Conservation (phyloP, 2,888 invertebrate genomes). For the Folsomia candida region DNA sequence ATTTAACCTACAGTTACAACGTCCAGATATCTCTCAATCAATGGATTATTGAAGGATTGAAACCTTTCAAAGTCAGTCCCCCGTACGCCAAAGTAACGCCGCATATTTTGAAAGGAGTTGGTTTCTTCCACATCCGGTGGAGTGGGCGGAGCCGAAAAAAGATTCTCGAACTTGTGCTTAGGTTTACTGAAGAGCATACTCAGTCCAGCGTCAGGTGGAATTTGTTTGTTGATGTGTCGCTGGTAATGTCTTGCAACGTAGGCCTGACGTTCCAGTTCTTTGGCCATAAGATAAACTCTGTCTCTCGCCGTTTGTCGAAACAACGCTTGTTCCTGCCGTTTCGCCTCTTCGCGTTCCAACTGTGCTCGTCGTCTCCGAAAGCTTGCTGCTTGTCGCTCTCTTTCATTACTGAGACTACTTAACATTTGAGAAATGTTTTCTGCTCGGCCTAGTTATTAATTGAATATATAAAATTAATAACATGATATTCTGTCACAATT, state of each 20-base stretch:
- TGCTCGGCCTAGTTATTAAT: too few species aligned
- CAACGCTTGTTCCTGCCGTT: not conserved
- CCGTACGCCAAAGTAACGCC: slow-evolving; percentile 9
- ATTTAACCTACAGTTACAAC: not conserved
- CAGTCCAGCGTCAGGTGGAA: not conserved
- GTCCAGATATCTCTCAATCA: slow-evolving; percentile 3
- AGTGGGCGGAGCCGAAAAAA: slow-evolving; percentile 2
- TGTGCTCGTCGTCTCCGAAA: not conserved
- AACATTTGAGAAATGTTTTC: not conserved
- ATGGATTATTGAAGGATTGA: slow-evolving; percentile 4
- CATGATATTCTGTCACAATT: too few species aligned
- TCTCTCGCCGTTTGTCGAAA: not conserved
- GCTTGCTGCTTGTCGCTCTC: not conserved
- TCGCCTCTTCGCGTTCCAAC: not conserved
- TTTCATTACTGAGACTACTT: not conserved
- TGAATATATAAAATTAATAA: too few species aligned
- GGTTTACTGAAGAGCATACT: not conserved
- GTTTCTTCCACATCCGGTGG: slow-evolving; percentile 11
- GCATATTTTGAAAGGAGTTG: slow-evolving; percentile 1
- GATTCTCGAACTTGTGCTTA: not conserved
- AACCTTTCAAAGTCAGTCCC: not conserved
- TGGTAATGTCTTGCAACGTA: not conserved
- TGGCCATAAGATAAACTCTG: not conserved
- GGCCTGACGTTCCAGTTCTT: not conserved
- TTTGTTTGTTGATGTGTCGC: not conserved